These are phyloP conservation scores for Porites cylindrica DNA, from an alignment of 92 coral and sea anemone species.

Conservation along the genomic window DNA sequence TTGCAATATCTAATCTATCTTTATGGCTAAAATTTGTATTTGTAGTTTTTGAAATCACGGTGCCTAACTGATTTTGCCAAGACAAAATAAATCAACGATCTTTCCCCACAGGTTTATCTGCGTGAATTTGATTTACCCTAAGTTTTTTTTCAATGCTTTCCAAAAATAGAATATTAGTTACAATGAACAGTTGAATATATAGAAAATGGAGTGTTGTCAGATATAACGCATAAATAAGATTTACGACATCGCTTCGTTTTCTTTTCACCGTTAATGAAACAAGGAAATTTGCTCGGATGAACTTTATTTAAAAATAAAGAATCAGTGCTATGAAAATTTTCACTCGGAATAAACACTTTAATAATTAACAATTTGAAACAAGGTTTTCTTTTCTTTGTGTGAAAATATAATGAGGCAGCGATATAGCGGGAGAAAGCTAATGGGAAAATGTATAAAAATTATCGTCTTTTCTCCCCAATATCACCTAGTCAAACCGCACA, in stretches of 20 bases:
- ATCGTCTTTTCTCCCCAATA: neutral
- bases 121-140: neutral
- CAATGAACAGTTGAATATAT: conserved; percentile 8
- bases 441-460: neutral
- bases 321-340: neutral
- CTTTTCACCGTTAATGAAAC: neutral
- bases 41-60: too few relatives aligned
- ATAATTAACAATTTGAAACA: conserved; percentile 27
- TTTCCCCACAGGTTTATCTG: neutral
- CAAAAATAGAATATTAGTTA: neutral
- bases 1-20: too few relatives aligned
- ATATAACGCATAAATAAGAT: neutral
- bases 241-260: neutral
- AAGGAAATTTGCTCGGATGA: neutral
- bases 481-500: neutral
- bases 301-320: neutral
- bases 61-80: neutral
- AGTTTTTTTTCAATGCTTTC: neutral
- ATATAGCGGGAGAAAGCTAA: neutral
- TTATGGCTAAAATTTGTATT: too few relatives aligned
- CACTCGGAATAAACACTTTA: conserved; percentile 17
- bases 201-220: neutral
- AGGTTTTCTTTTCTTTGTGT: conserved; percentile 15
- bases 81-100: neutral
- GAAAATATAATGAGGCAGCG: neutral